These are phyloP conservation scores for Nasonia longicornis DNA, from an alignment of 1,140 invertebrate genomes.

Conservation along the genomic window DNA sequence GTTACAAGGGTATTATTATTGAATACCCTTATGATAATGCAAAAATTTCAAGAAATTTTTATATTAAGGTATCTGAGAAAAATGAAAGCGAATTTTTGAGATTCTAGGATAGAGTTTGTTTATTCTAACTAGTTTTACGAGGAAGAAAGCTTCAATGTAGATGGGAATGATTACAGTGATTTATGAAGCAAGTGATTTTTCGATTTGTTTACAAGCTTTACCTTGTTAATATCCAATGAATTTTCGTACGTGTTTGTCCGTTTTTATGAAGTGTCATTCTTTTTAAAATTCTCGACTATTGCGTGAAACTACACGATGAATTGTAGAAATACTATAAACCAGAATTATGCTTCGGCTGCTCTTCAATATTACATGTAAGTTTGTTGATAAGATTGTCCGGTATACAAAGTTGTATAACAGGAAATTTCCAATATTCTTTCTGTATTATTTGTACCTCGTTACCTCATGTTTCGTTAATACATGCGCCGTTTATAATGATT, in stretches of 20 bases:
- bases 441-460: conserved; percentile 38
- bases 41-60: conserved; percentile 26
- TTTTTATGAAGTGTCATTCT: conserved; percentile 16
- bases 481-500: conserved; percentile 37
- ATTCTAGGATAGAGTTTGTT: conserved; percentile 11
- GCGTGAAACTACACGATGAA: conserved; percentile 16
- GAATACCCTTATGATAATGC: conserved; percentile 30
- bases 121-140: conserved; percentile 31
- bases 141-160: neutral
- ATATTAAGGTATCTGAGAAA: conserved; percentile 1
- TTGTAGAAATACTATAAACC: conserved; percentile 30
- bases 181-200: neutral
- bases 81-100: neutral
- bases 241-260: neutral
- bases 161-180: neutral
- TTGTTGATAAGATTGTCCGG: neutral
- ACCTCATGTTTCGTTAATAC: conserved; percentile 39
- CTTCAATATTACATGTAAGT: conserved; percentile 13
- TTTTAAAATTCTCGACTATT: conserved; percentile 37
- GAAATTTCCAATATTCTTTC: conserved; percentile 34
- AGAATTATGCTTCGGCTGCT: conserved; percentile 1
- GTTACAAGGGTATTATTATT: conserved; percentile 33
- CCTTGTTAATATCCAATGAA: neutral
- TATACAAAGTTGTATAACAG: conserved; percentile 3
- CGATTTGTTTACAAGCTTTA: conserved; percentile 7